Evolutionary conservation across 2,797 vertebrate species (phyloP).

Genomic region (Tadarida brasiliensis): DNA sequence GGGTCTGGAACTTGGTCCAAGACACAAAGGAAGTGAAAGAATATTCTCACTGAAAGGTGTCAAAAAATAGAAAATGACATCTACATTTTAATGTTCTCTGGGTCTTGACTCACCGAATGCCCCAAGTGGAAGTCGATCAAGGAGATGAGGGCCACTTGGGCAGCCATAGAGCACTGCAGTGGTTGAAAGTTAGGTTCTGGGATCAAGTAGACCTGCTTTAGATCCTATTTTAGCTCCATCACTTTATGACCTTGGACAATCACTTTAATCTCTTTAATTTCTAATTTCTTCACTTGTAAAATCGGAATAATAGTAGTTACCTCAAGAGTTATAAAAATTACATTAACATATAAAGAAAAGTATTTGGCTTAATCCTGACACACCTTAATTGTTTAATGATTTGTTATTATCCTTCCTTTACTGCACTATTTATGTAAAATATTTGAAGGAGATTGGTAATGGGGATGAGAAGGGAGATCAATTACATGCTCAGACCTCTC

Average conservation of each 20-base stretch:
- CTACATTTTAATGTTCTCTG: too few species aligned
- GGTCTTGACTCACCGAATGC: neutral
- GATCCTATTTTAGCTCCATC: neutral
- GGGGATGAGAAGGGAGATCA: neutral
- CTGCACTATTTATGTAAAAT: neutral
- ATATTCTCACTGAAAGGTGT: too few species aligned
- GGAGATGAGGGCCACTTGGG: neutral
- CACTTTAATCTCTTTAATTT: neutral
- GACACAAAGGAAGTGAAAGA: too few species aligned
- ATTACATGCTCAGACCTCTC: neutral
- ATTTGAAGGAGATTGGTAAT: neutral
- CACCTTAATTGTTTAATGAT: neutral
- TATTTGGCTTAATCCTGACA: neutral
- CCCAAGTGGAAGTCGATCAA: neutral
- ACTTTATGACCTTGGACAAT: neutral
- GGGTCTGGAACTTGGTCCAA: neutral
- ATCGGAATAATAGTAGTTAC: neutral
- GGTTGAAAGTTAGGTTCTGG: neutral
- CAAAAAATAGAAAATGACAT: too few species aligned
- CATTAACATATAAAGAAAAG: neutral
- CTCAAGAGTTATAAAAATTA: neutral
- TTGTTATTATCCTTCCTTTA: neutral
- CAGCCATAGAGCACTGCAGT: neutral
- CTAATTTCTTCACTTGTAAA: conserved; percentile 24
- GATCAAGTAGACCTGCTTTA: neutral